These are phyloP conservation scores for Scytalopus superciliaris DNA, from an alignment of 2,113 vertebrate species.

Conservation along the genomic window DNA sequence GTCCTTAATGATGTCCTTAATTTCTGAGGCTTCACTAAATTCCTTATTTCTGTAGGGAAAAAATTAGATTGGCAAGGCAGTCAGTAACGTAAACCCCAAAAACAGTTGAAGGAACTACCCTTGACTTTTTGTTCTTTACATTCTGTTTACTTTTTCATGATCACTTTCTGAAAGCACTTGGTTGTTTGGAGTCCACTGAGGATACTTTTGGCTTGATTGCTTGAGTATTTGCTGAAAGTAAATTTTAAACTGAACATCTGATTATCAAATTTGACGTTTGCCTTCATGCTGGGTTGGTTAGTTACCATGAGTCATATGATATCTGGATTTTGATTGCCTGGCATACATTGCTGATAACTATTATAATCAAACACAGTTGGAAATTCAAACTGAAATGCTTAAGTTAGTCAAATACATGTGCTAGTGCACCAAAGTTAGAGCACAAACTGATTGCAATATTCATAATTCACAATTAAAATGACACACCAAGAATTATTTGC, in stretches of 20 bases:
- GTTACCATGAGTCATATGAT: not conserved
- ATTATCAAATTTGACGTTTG: constrained; percentile 47
- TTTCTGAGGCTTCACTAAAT: not conserved
- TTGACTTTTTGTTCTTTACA: not conserved
- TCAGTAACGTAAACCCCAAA: not conserved
- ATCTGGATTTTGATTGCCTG: constrained; percentile 53
- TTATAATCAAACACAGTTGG: constrained; percentile 51
- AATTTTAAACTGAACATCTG: constrained; percentile 45
- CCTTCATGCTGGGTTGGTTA: constrained; percentile 41
- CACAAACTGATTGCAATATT: constrained; percentile 40
- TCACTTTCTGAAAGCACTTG: not conserved
- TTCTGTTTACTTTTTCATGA: not conserved
- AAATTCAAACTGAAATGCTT: constrained; percentile 29
- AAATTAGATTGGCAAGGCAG: not conserved
- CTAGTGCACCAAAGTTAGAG: constrained; percentile 7
- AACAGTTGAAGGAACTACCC: not conserved
- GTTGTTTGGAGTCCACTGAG: not conserved
- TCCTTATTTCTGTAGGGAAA: not conserved
- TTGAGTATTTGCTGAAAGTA: constrained; percentile 17
- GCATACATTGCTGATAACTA: constrained; percentile 24
- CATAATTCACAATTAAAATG: constrained; percentile 53
- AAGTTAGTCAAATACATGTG: constrained; percentile 14
- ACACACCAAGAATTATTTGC: constrained; percentile 17
- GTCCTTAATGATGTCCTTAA: not conserved
- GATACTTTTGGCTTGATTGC: constrained; percentile 18